Conservation (phyloP, 1,140 invertebrate genomes). For the Sminthurides bifidus region DNA sequence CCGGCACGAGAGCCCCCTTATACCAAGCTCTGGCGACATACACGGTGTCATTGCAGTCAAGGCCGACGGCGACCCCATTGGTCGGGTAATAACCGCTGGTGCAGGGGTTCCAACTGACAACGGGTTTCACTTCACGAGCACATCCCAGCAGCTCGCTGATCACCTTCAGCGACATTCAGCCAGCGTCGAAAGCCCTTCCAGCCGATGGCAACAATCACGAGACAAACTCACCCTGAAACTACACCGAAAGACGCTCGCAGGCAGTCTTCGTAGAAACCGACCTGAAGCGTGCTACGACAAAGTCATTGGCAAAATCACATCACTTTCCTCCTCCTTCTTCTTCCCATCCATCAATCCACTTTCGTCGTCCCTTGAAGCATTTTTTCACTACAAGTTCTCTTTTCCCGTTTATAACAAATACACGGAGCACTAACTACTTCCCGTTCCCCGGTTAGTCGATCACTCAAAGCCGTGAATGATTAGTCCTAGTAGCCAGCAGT, state of each 20-base stretch:
- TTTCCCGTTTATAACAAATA: no score
- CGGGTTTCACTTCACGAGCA: neutral
- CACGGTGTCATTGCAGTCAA: conserved; percentile 2
- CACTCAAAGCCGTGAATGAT: no score
- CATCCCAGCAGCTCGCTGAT: neutral
- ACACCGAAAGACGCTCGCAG: neutral
- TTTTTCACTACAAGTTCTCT: no score
- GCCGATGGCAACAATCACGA: neutral
- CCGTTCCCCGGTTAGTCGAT: no score
- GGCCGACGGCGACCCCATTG: neutral
- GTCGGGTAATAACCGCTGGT: conserved; percentile 1
- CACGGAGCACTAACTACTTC: no score
- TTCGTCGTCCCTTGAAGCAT: no score
- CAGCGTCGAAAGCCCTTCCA: neutral
- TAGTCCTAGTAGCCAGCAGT: no score
- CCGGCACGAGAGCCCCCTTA: conserved; percentile 1
- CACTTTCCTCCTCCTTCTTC: no score
- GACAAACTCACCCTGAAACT: neutral
- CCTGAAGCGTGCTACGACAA: neutral
- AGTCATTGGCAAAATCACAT: neutral
- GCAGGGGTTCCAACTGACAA: neutral
- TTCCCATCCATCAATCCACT: no score
- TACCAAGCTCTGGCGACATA: conserved; percentile 10
- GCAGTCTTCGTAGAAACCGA: neutral
- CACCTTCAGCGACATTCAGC: no score